Base-by-base conservation (phyloP, 2,797 vertebrate genomes). In the Neosilurus hyrtlii region DNA sequence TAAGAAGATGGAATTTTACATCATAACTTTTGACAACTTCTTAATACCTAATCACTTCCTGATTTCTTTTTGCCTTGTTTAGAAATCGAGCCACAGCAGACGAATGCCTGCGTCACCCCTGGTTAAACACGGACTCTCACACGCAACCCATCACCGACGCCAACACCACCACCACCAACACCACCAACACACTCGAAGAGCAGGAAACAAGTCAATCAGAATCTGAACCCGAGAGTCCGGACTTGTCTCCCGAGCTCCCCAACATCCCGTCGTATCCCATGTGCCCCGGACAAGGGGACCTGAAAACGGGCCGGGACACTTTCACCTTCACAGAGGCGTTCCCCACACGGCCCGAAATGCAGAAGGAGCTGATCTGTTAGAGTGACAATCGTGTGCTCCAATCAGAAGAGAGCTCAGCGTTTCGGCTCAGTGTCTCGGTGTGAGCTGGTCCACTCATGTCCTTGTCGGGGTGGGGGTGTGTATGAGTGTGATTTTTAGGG, bases 71-170 rank as follows among this genome's bases (percentile, higher is more conserved):
- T 16, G 7, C 14, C 0, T 24, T 80, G 15, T 86, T 18, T 91
- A 95, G 94, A 89, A 92, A 95, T 86, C 91, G 95, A 85, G 91
- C 93, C 82, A 94, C 93, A 0, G 95, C 95, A 49, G 93, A 95
- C 30, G 92, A 95, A 86, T 94, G 95, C 85, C 92, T 95, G 82
- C 86, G 88, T 84, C 95, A 96, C 89, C 91, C 93, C 70, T 96
- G 95, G 95, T 92, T 96, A 82, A 92, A 88, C 74, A 65, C 57
- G 0, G 24, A 54, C 54, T 20, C 66, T n/a, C 35, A 61, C 57
- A 16, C 20, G 4, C 24, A 4, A 56, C n/a, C 11, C 7, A 8
- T 30, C 65, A 84, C 0, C 83, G 80, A 73, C 24, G 89, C 61
- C 11, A 35, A 11, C 77, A 66, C 51, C 84, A 87, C 70, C 83